Evolutionary conservation across 2,113 vertebrate genomes (phyloP), one percentile per base, ranked within the genome.

Genomic region (Pardalotus punctatus): DNA sequence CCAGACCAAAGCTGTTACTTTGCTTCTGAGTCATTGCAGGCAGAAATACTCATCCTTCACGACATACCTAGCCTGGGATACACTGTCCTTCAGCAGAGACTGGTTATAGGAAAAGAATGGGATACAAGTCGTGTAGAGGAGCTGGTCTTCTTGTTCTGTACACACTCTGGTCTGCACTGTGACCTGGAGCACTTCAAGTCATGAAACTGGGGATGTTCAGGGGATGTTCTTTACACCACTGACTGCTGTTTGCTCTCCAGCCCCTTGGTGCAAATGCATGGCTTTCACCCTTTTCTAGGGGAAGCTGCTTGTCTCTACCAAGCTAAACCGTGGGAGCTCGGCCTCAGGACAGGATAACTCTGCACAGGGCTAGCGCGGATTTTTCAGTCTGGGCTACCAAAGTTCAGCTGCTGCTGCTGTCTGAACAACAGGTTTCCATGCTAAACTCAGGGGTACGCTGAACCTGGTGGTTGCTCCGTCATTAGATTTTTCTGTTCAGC

Each of bases 1-100:
- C 83, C 83, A 97, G 84, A 92, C 92, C 88, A 70, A 84, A 86
- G 73, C 62, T 95, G 81, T 91, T 96, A 53, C 90, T 96, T 94
- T 66, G 48, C 91, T 42, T 86, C 43, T 96, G 96, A 97, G 86
- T 97, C 97, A 96, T 1, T 78, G 42, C 29, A 86, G 24, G 61
- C 65, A 95, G 76, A 88, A 95, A 88, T 56, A 77, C 3, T 1
- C 20, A 81, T 35, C 62, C 50, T 66, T 65, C 11, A 1, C 76
- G 86, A 42, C 12, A 1, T 36, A 82, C 62, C 88, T 86, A 54
- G 45, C 73, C 67, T 88, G 56, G 56, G 50, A 79, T 76, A 88
- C 88, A 82, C 31, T 43, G 43, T 65, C 12, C 73, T 92, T 73
- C 21, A 29, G 42, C 14, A 90, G 36, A 91, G 45, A 47, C 25